Conservation (phyloP, 2,888 invertebrate genomes). For the Microctonus hyperodae region DNA sequence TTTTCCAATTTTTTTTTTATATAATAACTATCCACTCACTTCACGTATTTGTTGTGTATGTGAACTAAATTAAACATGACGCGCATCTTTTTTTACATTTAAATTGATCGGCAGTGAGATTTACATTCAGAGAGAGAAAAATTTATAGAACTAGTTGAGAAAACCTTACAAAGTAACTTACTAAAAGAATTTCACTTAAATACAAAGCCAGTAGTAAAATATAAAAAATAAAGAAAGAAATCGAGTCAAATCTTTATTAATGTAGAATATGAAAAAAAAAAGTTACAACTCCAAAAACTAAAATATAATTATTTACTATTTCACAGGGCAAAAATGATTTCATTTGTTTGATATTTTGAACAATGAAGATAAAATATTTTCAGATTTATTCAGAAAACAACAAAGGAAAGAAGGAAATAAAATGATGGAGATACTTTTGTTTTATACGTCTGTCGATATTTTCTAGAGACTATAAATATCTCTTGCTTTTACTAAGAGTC, state of each 20-base stretch:
- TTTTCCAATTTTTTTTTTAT: not conserved
- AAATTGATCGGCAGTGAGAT: constrained; percentile 12
- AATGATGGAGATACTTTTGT: not conserved
- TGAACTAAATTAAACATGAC: not conserved
- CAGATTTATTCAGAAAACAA: not conserved
- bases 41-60: not conserved
- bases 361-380: too few relatives aligned
- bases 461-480: constrained; percentile 16
- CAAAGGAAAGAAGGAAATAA: not conserved
- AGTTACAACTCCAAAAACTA: not conserved
- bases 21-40: not conserved
- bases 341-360: too few relatives aligned
- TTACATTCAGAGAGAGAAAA: not conserved
- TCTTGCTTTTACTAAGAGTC: not conserved
- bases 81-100: not conserved
- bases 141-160: not conserved
- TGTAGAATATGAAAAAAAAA: not conserved
- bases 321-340: too few relatives aligned
- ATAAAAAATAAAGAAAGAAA: constrained; percentile 3
- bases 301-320: too few relatives aligned
- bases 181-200: not conserved
- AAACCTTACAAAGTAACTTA: not conserved
- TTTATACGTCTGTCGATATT: constrained; percentile 12
- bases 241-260: not conserved
- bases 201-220: not conserved